A percentile compares a stretch with the other conserved stretches of the same genome.
phyloP scores from a whole-genome alignment of 2,113 vertebrate genomes.

The Engraulis encrasicolus region DNA sequence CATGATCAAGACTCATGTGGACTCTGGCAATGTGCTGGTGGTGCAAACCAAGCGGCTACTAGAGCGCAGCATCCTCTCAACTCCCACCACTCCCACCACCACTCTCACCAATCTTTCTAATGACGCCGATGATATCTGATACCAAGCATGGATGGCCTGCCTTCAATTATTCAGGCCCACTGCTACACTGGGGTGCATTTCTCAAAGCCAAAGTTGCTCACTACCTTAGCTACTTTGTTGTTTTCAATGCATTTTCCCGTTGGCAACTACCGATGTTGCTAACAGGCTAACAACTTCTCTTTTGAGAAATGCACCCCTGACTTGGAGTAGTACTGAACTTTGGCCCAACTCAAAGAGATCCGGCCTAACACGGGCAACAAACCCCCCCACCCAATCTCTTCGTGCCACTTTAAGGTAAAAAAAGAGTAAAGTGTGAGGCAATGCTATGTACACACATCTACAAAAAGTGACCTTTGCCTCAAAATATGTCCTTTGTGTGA shows the following conservation, averaged over 20 bases:
- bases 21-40: too few relatives aligned
- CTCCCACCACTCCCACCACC: not conserved
- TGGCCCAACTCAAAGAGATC: conserved; percentile 18
- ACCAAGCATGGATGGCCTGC: conserved; percentile 33
- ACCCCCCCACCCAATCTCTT: not conserved
- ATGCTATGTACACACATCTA: not conserved
- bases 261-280: too few relatives aligned
- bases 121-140: conserved; percentile 38
- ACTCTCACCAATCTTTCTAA: conserved; percentile 9
- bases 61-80: not conserved
- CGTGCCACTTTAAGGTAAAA: not conserved
- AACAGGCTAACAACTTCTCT: too few relatives aligned
- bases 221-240: too few relatives aligned
- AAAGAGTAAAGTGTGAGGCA: not conserved
- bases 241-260: too few relatives aligned
- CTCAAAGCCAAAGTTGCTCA: too few relatives aligned
- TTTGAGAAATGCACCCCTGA: too few relatives aligned
- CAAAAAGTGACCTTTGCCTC: conserved; percentile 5
- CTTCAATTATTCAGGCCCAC: conserved; percentile 45
- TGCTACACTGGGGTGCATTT: too few relatives aligned
- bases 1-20: too few relatives aligned
- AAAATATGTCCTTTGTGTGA: conserved; percentile 1
- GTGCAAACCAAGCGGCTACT: not conserved
- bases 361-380: not conserved
- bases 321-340: conserved; percentile 31